Conservation (phyloP, 2,113 vertebrate species). For the Meriones unguiculatus region DNA sequence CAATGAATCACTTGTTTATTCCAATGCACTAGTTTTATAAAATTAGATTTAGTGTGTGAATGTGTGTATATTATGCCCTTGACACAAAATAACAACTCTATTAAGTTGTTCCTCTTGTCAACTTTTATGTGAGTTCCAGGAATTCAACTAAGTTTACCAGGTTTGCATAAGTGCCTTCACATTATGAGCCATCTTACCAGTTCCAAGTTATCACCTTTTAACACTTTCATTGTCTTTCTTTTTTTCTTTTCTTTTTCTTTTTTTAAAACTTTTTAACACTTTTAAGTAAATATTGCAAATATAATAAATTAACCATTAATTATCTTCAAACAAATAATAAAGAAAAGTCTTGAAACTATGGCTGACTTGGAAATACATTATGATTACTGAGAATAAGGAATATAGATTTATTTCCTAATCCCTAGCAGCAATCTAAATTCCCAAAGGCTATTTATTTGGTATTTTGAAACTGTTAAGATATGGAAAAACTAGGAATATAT, state of each 20-base stretch:
- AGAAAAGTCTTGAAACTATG: constrained; percentile 45
- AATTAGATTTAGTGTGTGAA: not conserved
- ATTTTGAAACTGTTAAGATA: constrained; percentile 62
- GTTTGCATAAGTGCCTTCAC: not conserved
- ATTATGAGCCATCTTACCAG: not conserved
- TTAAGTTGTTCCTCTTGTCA: not conserved
- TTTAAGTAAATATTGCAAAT: constrained; percentile 54
- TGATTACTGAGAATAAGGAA: not conserved
- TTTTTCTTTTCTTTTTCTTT: no score
- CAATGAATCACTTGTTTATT: constrained; percentile 47
- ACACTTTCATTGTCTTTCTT: not conserved
- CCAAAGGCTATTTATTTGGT: constrained; percentile 37
- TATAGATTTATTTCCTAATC: constrained; percentile 25
- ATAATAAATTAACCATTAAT: constrained; percentile 54
- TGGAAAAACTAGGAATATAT: constrained; percentile 20
- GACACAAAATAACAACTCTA: not conserved
- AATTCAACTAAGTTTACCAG: not conserved
- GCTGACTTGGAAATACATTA: constrained; percentile 32
- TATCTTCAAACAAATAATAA: constrained; percentile 51
- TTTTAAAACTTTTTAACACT: not conserved
- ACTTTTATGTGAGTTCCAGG: not conserved
- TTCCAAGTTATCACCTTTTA: not conserved
- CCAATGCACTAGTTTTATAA: not conserved
- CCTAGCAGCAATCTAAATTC: constrained; percentile 39
- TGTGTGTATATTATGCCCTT: not conserved